Percentiles rank a stretch among this genome's conserved stretches.
These are phyloP conservation scores for Coccyzus lansbergi DNA, from an alignment of 2,797 vertebrate species.

Conservation along the genomic window DNA sequence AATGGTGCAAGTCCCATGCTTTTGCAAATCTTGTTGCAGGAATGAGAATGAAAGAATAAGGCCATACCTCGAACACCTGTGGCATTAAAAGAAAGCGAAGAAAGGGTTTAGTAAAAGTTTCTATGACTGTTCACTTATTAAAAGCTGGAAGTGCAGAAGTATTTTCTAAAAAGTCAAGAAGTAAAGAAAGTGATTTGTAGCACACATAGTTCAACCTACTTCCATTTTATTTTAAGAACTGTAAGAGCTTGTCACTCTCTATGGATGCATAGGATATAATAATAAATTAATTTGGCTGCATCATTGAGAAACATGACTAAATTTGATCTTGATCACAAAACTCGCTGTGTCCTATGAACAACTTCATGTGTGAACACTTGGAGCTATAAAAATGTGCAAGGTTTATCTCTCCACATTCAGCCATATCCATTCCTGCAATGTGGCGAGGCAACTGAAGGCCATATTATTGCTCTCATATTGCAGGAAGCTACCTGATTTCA, in stretches of 20 bases:
- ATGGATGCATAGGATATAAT: not conserved
- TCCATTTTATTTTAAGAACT: not conserved
- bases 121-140: not conserved
- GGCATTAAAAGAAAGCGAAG: not conserved
- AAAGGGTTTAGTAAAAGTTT: not conserved
- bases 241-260: not conserved
- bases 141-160: not conserved
- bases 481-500: not conserved
- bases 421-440: not conserved
- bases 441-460: not conserved
- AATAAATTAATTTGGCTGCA: not conserved
- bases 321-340: not conserved
- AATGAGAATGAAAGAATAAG: slow-evolving; percentile 95
- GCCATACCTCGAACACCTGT: slow-evolving; percentile 97
- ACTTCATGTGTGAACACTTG: not conserved
- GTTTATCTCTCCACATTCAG: not conserved
- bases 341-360: not conserved
- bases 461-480: not conserved
- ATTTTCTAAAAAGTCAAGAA: not conserved
- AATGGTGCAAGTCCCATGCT: slow-evolving; percentile 93
- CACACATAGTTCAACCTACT: not conserved
- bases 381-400: not conserved
- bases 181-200: not conserved
- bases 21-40: slow-evolving; percentile 95
- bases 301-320: not conserved